These are phyloP conservation scores for Melanogrammus aeglefinus DNA, from an alignment of 2,797 vertebrate genomes.

Conservation along the genomic window DNA sequence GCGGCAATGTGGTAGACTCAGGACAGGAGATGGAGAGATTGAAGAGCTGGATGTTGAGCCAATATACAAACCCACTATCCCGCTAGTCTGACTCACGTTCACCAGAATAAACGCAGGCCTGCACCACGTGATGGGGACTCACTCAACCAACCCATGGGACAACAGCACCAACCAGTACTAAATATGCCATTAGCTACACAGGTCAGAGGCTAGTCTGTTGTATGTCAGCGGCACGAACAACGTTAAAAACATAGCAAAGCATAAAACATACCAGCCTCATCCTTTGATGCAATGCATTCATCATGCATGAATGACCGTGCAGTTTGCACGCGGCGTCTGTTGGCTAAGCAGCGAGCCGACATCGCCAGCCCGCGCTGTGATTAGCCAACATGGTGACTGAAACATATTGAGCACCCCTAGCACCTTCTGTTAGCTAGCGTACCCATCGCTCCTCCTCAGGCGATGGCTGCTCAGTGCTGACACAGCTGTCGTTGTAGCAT, in stretches of 20 bases:
- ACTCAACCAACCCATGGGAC: no score
- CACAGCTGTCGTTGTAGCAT: constrained; percentile 13
- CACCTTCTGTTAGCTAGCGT: constrained; percentile 60
- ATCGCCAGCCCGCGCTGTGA: constrained; percentile 48
- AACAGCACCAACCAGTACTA: no score
- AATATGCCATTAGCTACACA: no score
- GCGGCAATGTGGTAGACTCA: not conserved
- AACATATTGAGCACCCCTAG: constrained; percentile 60
- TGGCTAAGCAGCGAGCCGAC: constrained; percentile 47
- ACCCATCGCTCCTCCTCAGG: constrained; percentile 39
- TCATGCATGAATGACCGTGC: not conserved
- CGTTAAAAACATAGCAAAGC: no score
- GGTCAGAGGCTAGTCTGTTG: not conserved
- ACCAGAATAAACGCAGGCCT: not conserved
- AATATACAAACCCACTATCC: not conserved
- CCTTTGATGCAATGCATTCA: not conserved
- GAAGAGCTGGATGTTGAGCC: not conserved
- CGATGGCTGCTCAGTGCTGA: constrained; percentile 39
- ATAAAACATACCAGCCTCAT: not conserved
- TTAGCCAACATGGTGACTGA: constrained; percentile 55
- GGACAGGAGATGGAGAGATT: not conserved
- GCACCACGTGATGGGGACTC: no score
- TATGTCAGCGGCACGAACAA: not conserved
- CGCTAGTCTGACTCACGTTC: not conserved
- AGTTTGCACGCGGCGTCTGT: constrained; percentile 9